phyloP scores from a whole-genome alignment of 1,140 invertebrate species.

The Eriocheir sinensis region DNA sequence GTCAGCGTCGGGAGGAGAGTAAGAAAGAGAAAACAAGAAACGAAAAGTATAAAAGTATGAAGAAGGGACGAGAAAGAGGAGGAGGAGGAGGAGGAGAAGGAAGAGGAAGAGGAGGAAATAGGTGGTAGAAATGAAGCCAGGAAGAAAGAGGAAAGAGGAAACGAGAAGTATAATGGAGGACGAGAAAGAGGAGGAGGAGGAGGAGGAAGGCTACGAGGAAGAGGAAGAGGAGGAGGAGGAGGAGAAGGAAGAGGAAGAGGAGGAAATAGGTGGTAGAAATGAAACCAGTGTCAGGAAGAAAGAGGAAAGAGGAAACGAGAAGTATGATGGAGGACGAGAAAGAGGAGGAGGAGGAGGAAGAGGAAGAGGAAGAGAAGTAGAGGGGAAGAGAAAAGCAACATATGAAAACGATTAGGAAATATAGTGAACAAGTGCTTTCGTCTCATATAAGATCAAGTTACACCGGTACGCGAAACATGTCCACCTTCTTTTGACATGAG shows the following conservation, averaged over 20 bases:
- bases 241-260: not conserved
- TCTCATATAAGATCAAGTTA: not conserved
- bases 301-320: not conserved
- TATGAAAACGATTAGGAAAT: no score
- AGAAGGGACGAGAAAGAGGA: slow-evolving; percentile 23
- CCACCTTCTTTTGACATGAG: not conserved
- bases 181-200: not conserved
- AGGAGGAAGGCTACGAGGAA: not conserved
- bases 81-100: not conserved
- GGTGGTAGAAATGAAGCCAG: not conserved
- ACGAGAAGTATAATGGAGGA: not conserved
- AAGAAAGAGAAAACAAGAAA: no score
- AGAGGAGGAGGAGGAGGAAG: not conserved
- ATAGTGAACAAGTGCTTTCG: not conserved
- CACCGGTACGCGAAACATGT: not conserved
- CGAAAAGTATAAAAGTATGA: not conserved
- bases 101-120: not conserved
- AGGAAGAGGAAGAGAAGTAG: no score
- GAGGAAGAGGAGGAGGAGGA: not conserved
- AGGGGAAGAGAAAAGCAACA: not conserved
- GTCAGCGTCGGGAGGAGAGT: not conserved
- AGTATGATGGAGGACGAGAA: not conserved
- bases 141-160: not conserved
- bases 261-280: not conserved
- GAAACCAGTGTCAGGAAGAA: not conserved